Percentiles rank a stretch among this genome's conserved stretches.
Conservation (phyloP, 1,140 invertebrate species). For the Cydia fagiglandana region DNA sequence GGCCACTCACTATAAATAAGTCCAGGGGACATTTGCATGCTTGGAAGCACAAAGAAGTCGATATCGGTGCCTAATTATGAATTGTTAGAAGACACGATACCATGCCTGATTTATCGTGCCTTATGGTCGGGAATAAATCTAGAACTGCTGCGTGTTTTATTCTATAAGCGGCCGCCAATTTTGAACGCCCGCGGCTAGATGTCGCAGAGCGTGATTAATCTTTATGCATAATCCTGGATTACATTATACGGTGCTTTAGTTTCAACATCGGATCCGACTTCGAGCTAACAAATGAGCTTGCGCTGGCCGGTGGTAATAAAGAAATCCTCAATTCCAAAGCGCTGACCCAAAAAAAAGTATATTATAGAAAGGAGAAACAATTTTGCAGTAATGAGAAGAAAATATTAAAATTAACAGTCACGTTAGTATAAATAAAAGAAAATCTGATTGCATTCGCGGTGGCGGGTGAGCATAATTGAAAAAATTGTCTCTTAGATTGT, state of each 20-base stretch:
- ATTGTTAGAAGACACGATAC: conserved; percentile 59
- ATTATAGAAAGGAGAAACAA: conserved; percentile 6
- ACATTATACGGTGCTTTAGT: conserved; percentile 32
- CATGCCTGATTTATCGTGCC: conserved; percentile 51
- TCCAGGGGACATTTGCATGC: conserved; percentile 52
- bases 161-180: conserved; percentile 39
- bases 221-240: conserved; percentile 47
- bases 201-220: conserved; percentile 46
- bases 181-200: conserved; percentile 41
- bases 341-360: conserved; percentile 5
- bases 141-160: conserved; percentile 42
- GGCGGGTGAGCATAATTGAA: conserved; percentile 56
- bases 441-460: conserved; percentile 59
- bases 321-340: conserved; percentile 25
- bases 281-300: background rate
- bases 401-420: conserved; percentile 33
- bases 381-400: conserved; percentile 28
- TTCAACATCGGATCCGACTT: conserved; percentile 21
- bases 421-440: conserved; percentile 61
- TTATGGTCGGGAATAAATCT: conserved; percentile 50
- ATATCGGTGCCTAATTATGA: conserved; percentile 58
- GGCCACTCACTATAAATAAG: conserved; percentile 49
- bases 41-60: conserved; percentile 58
- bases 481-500: conserved; percentile 62
- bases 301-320: conserved; percentile 34